Evolutionary conservation across 2,888 invertebrate genomes (phyloP).

Genomic region (Netelia virgata): DNA sequence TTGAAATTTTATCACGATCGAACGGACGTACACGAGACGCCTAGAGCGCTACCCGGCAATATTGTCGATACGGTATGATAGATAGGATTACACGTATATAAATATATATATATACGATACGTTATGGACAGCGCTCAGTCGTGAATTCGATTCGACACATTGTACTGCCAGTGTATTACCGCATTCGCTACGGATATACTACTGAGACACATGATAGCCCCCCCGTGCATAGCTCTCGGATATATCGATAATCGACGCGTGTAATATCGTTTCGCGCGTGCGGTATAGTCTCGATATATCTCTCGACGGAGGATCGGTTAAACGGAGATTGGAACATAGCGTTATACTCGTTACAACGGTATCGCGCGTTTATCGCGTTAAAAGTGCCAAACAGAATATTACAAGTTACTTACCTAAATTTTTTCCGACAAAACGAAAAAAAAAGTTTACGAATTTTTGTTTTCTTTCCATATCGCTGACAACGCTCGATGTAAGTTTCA

Average conservation of each 20-base stretch:
- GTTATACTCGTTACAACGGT: not conserved
- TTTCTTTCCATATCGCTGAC: not conserved
- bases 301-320: too few species aligned
- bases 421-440: not conserved
- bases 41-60: too few species aligned
- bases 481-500: slow-evolving; percentile 31
- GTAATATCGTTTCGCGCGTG: slow-evolving; percentile 33
- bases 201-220: slow-evolving; percentile 11
- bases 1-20: too few species aligned
- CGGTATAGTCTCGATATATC: not conserved
- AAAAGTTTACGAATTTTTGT: not conserved
- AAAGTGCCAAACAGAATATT: not conserved
- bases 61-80: too few species aligned
- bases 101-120: slow-evolving; percentile 11
- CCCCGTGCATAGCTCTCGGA: not conserved
- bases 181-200: slow-evolving; percentile 30
- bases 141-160: slow-evolving; percentile 17
- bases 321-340: slow-evolving; percentile 19
- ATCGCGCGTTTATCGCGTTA: not conserved
- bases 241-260: slow-evolving; percentile 46
- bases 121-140: not conserved
- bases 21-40: too few species aligned
- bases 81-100: slow-evolving; percentile 25
- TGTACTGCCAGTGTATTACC: slow-evolving; percentile 8
- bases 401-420: not conserved